Evolutionary conservation across 1,140 invertebrate species (phyloP), one percentile per base, ranked within the genome.

Genomic region (Bombus confusus): DNA sequence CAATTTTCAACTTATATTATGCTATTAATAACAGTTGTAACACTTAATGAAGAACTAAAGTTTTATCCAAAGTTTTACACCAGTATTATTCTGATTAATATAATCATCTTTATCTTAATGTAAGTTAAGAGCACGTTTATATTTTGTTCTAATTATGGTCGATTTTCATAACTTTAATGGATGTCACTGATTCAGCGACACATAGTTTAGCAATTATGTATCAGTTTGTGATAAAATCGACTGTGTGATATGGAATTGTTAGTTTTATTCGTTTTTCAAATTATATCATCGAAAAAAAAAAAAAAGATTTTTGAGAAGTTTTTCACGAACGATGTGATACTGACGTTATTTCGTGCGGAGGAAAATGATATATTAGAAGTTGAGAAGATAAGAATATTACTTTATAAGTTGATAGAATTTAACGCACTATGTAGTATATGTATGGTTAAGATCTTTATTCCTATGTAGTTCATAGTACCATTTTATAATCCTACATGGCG

Each of bases 51-150:
- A 31, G 22, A 72, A 80, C 39, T 66, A 83, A n/a, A 68, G 39
- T 86, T 83, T 76, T 86, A 83, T 83, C 73, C 80, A 86, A 86
- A 86, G 85, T 47, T 59, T 86, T 83, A 71, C 71, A 77, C 57
- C 80, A 86, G 80, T 86, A 83, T 86, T 86, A 86, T 77, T 75
- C 64, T 5, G 18, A 77, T 52, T 52, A 52, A 52, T 52, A 77
- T 83, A 68, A 79, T 80, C 43, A 80, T n/a, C 76, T 62, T 77
- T 62, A 18, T 52, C 28, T 74, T 77, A 77, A 69, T 31, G 22
- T 78, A 83, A 75, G 47, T 39, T 75, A 75, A 66, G 25, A 64
- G 31, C 41, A 80, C 31, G 15, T 80, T 80, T 37, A 34, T 52
- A 69, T 69, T 43, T 69, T 69, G 77, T 80, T 69, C 62, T 0